Conservation (phyloP, 2,797 vertebrate species). For the Lacerta viridis region DNA sequence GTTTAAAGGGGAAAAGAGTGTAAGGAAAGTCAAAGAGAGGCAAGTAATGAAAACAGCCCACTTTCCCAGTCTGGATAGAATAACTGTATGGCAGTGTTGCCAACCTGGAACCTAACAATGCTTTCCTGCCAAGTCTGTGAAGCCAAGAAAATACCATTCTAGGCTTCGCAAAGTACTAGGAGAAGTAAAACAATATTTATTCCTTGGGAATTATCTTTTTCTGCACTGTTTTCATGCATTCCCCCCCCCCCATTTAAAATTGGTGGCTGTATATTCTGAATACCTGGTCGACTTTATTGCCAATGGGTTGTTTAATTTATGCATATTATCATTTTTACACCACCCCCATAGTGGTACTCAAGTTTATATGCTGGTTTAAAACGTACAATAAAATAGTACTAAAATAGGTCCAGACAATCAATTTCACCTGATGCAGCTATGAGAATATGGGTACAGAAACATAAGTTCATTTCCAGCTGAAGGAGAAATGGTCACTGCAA, state of each 20-base stretch:
- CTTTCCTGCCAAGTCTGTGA: not conserved
- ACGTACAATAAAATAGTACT: not conserved
- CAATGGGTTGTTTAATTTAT: not conserved
- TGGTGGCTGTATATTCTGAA: no score
- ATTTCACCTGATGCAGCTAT: not conserved
- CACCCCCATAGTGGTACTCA: not conserved
- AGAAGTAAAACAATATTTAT: not conserved
- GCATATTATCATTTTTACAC: not conserved
- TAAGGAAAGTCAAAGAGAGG: slow-evolving; percentile 4
- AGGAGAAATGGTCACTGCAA: not conserved
- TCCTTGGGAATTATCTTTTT: not conserved
- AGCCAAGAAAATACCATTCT: not conserved
- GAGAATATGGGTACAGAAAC: not conserved
- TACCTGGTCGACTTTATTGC: not conserved
- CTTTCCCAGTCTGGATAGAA: not conserved
- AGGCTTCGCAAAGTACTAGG: not conserved
- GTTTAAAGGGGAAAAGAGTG: slow-evolving; percentile 22
- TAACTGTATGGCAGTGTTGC: fast-evolving
- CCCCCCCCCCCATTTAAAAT: no score
- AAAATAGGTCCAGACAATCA: not conserved
- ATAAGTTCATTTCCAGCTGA: not conserved
- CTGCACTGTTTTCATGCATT: not conserved
- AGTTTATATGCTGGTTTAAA: not conserved
- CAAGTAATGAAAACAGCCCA: fast-evolving
- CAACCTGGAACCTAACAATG: not conserved